These are phyloP conservation scores for Silvanus unidentatus DNA, from an alignment of 2,888 invertebrate species.

Conservation along the genomic window DNA sequence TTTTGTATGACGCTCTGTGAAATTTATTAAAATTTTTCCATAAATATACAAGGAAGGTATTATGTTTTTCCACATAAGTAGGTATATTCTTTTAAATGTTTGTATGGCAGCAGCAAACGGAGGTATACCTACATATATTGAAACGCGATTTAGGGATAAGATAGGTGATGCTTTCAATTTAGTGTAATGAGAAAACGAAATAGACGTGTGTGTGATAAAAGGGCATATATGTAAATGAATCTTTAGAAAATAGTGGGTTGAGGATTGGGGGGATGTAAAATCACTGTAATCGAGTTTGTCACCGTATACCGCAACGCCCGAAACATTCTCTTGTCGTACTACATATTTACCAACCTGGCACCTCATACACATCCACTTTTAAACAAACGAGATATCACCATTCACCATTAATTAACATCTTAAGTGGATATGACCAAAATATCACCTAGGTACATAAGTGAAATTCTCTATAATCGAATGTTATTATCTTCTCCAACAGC, in stretches of 20 bases:
- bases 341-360: slow-evolving; percentile 5
- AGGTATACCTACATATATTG: slow-evolving; percentile 16
- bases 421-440: slow-evolving; percentile 8
- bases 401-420: slow-evolving; percentile 13
- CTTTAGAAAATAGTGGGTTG: slow-evolving; percentile 13
- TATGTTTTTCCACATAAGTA: too few relatives aligned
- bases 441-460: neutral
- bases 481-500: too few relatives aligned
- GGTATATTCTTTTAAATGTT: too few relatives aligned
- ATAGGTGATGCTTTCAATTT: slow-evolving; percentile 18
- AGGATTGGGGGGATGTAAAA: slow-evolving; percentile 8
- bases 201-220: slow-evolving; percentile 16
- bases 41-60: too few relatives aligned
- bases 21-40: too few relatives aligned
- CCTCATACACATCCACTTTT: slow-evolving; percentile 9
- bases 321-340: neutral
- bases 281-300: slow-evolving; percentile 17
- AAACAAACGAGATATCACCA: slow-evolving; percentile 10
- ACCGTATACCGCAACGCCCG: slow-evolving; percentile 6
- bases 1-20: too few relatives aligned
- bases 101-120: slow-evolving; percentile 7
- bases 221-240: slow-evolving; percentile 19
- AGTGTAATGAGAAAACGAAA: slow-evolving; percentile 21
- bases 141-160: slow-evolving; percentile 16
- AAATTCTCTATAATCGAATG: too few relatives aligned